Evolutionary conservation across 2,888 invertebrate species (phyloP).

Genomic region (Troides oblongomaculatus): DNA sequence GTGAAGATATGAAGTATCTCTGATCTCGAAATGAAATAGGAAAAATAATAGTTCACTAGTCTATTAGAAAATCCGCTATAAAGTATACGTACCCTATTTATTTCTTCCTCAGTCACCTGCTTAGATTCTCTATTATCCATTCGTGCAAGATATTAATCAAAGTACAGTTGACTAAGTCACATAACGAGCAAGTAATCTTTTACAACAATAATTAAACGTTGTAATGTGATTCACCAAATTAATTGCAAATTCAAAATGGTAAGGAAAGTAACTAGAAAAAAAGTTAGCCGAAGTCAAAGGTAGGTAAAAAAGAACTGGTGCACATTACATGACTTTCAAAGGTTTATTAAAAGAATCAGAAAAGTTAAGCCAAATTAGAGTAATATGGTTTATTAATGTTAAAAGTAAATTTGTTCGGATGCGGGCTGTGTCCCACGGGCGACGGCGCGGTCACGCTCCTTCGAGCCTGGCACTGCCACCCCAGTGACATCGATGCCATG

Average conservation of each 20-base stretch:
- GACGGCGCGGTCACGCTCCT: constrained; percentile 60
- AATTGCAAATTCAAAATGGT: constrained; percentile 41
- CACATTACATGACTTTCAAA: constrained; percentile 68
- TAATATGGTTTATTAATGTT: constrained; percentile 77
- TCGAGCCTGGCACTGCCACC: constrained; percentile 47
- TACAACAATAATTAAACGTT: constrained; percentile 32
- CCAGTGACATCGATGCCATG: constrained; percentile 41
- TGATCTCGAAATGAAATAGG: too few relatives aligned
- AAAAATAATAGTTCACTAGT: too few relatives aligned
- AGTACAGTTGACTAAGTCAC: constrained; percentile 30
- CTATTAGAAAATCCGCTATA: background rate
- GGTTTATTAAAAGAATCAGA: constrained; percentile 76
- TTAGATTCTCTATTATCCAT: constrained; percentile 59
- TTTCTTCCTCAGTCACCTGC: constrained; percentile 69
- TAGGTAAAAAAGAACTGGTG: constrained; percentile 77
- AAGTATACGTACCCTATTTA: constrained; percentile 60
- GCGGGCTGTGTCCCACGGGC: constrained; percentile 45
- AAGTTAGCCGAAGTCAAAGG: constrained; percentile 66
- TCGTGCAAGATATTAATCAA: constrained; percentile 30
- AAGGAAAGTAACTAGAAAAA: constrained; percentile 47
- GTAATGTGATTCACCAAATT: constrained; percentile 39
- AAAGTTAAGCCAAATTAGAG: constrained; percentile 75
- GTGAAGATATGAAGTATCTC: too few relatives aligned
- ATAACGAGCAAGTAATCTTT: constrained; percentile 29
- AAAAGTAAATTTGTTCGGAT: constrained; percentile 72